These are phyloP conservation scores for Plemyria rubiginata DNA, from an alignment of 2,888 invertebrate species.

Conservation along the genomic window DNA sequence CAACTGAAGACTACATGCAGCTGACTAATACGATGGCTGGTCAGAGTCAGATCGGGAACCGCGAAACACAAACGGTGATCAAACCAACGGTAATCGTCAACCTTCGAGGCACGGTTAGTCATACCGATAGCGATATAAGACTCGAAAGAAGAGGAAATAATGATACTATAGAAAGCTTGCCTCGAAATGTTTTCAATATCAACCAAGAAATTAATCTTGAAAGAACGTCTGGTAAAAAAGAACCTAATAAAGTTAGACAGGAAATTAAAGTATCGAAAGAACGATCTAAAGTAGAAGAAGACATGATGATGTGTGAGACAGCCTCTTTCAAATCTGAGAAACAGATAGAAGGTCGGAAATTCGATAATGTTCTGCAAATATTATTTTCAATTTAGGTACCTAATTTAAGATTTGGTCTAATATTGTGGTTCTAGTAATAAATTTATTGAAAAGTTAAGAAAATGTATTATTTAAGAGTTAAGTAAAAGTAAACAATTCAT, in stretches of 20 bases:
- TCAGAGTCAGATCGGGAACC: constrained; percentile 77
- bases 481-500: too few species aligned
- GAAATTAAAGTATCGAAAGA: constrained; percentile 53
- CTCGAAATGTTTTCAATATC: constrained; percentile 75
- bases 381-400: constrained; percentile 63
- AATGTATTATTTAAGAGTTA: too few species aligned
- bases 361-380: constrained; percentile 67
- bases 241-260: constrained; percentile 53
- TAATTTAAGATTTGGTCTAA: not conserved
- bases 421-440: not conserved
- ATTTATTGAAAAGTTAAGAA: too few species aligned
- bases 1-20: constrained; percentile 49
- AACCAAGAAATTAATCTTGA: constrained; percentile 77
- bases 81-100: constrained; percentile 81
- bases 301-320: constrained; percentile 71
- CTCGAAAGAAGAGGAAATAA: constrained; percentile 63
- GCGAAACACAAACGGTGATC: constrained; percentile 76
- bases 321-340: constrained; percentile 49
- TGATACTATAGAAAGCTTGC: constrained; percentile 49
- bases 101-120: constrained; percentile 70
- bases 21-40: constrained; percentile 71
- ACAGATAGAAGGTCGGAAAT: constrained; percentile 51
- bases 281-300: constrained; percentile 57
- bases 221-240: constrained; percentile 47
- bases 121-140: constrained; percentile 71